Percentiles rank a stretch among this genome's conserved stretches.
Evolutionary conservation across 2,888 invertebrate species (phyloP).

Genomic region (Trichopria drosophilae): DNA sequence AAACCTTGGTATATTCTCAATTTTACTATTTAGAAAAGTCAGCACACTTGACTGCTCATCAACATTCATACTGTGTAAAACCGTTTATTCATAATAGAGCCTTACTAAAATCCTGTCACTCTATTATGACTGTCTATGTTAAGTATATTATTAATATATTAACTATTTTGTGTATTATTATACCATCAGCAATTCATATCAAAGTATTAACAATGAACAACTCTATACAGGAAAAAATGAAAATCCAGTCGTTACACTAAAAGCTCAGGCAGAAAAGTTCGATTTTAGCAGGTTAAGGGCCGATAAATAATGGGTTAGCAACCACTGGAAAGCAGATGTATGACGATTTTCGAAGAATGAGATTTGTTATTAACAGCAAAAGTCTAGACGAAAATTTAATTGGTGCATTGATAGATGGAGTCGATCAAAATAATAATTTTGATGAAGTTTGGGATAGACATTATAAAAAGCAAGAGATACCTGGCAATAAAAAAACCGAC

Average conservation of each 20-base stretch:
- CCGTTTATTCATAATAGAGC: too few species aligned
- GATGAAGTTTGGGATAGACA: constrained; percentile 15
- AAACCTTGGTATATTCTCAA: constrained; percentile 15
- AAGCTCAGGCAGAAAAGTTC: constrained; percentile 23
- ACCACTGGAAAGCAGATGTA: constrained; percentile 24
- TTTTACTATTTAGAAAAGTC: constrained; percentile 20
- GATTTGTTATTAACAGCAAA: constrained; percentile 30
- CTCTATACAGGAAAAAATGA: constrained; percentile 17
- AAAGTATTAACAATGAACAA: constrained; percentile 14
- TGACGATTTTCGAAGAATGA: constrained; percentile 24
- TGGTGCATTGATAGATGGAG: constrained; percentile 25
- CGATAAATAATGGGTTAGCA: constrained; percentile 19
- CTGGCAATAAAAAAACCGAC: constrained; percentile 21
- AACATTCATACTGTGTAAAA: constrained; percentile 16
- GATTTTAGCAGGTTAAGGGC: constrained; percentile 25
- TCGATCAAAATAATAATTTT: constrained; percentile 17
- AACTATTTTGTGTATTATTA: constrained; percentile 13
- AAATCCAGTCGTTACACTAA: constrained; percentile 27
- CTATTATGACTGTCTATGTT: too few species aligned
- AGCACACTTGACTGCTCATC: constrained; percentile 19
- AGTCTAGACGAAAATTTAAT: constrained; percentile 24
- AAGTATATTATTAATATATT: too few species aligned
- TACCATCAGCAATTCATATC: constrained; percentile 3
- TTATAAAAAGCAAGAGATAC: constrained; percentile 12
- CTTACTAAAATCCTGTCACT: too few species aligned